Base-by-base conservation (phyloP, 1,140 invertebrate species). In the Pseudobourletiella spinata region DNA sequence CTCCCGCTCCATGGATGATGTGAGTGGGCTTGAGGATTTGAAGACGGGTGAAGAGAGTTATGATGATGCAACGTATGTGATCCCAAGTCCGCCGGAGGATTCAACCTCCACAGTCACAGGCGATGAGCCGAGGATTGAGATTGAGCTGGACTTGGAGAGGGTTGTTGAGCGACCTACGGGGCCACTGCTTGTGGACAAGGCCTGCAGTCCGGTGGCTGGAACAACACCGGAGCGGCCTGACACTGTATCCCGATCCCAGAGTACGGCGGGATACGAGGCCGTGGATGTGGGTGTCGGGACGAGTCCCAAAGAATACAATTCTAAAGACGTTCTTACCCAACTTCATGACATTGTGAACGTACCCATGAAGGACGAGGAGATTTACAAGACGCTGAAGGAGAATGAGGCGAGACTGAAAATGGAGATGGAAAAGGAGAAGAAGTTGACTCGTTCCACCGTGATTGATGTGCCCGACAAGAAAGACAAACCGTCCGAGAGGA, bases 321-420 rank as follows among this genome's bases (percentile, higher is more conserved):
- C 30, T n/a, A 64, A 67, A 28, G 56, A 61, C 39, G 66, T 67
- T 3, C 59, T 67, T 3, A 67, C 66, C 8, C 61, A 61, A 18
- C 46, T 67, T n/a, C 66, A 67, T 35, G 60, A 67, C 29, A 44
- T 67, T 28, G 56, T 58, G 32, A 67, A 46, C 0, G 11, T 67
- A 32, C 59, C 58, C 0, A 67, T 67, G 42, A 20, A 24, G 2
- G 66, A 67, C 44, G 66, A 67, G 24, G 66, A 67, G 16, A 67
- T 67, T 58, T 67, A 64, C 30, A 64, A 61, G 29, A 61, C 58
- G 39, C 61, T 67, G 16, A 59, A 51, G 39, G 35, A 64, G 3
- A 22, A 63, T 26, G 44, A 32, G 8, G 51, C 24, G 57, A 52
- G 26, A 57, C 29, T 46, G 30, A 30, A 57, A 26, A 59, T n/a